Base-by-base conservation (phyloP, 2,797 vertebrate species). In the Alosa sapidissima region DNA sequence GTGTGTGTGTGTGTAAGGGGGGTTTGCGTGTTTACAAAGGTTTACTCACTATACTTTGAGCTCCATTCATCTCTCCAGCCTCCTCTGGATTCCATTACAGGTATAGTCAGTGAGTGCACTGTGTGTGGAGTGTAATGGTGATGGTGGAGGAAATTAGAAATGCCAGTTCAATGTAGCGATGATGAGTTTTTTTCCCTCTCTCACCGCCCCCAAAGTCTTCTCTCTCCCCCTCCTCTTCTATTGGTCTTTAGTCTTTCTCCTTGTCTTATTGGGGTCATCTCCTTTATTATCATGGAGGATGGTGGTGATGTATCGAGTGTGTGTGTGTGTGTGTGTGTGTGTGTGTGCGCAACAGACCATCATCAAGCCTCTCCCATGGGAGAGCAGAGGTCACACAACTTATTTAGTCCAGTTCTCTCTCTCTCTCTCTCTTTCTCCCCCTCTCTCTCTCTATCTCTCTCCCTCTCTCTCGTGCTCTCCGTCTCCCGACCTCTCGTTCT, bases 241-340 rank as follows among this genome's bases (percentile, higher is more conserved):
- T 78, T 47, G 14, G 36, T 45, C 72, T 47, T 78, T 78, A 13
- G 72, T 84, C 72, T 81, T 51, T 65, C 81, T 51, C 11, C 49
- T 83, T 84, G 81, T 89, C 87, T 93, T 91, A 94, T 94, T 94
- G 95, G 92, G 93, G 93, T 95, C 93, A 92, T 93, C 92, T 87
- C 86, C 86, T 84, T 93, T 92, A 94, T 93, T 83, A 84, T 92
- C 86, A 14, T 86, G 65, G 91, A n/a, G 41, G 47, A 84, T 91
- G 92, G 91, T 90, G 85, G 85, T 87, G 89, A 93, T 92, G 55
- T 88, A 94, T 92, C 3, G 84, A 85, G 86, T 0, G 60, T 51
- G 78, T 81, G 85, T 75, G n/a, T 16, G 72, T 88, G 48, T 28
- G 89, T 86, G 86, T 84, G 51, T 87, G 85, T 75, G 33, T 41